phyloP scores from a whole-genome alignment of 2,888 invertebrate species.

The Pseudococcus viburni region DNA sequence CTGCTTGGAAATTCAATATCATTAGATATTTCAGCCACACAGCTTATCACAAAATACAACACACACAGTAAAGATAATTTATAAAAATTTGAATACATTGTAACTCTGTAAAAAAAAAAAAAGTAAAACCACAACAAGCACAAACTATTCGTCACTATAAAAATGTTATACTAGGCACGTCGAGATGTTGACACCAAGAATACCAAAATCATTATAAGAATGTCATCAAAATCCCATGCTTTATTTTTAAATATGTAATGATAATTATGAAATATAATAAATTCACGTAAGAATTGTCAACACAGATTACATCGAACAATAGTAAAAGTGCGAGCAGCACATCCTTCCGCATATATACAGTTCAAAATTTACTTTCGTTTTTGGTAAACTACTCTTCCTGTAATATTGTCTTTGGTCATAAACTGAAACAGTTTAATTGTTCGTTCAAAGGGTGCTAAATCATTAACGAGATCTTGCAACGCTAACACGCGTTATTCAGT shows the following conservation, averaged over 20 bases:
- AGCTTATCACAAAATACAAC: neutral
- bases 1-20: slow-evolving; percentile 57
- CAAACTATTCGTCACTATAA: neutral
- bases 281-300: slow-evolving; percentile 59
- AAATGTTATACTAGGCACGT: neutral
- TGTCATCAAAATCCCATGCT: neutral
- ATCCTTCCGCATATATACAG: slow-evolving; percentile 60
- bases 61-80: neutral
- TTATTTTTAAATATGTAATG: slow-evolving; percentile 60
- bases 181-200: neutral
- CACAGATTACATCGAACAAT: slow-evolving; percentile 62
- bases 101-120: neutral
- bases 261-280: slow-evolving; percentile 62
- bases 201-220: neutral
- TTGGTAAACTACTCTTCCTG: slow-evolving; percentile 59
- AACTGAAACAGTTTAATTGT: slow-evolving; percentile 59
- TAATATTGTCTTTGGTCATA: slow-evolving; percentile 56
- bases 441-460: slow-evolving; percentile 19
- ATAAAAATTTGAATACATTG: slow-evolving; percentile 8
- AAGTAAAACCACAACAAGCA: neutral
- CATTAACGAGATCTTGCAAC: slow-evolving; percentile 23
- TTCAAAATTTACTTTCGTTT: slow-evolving; percentile 59
- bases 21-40: slow-evolving; percentile 59
- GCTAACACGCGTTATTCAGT: slow-evolving; percentile 2
- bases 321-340: slow-evolving; percentile 61